Evolutionary conservation across 2,797 vertebrate genomes (phyloP), one percentile per base, ranked within the genome.

Genomic region (Hyperoplus lanceolatus): DNA sequence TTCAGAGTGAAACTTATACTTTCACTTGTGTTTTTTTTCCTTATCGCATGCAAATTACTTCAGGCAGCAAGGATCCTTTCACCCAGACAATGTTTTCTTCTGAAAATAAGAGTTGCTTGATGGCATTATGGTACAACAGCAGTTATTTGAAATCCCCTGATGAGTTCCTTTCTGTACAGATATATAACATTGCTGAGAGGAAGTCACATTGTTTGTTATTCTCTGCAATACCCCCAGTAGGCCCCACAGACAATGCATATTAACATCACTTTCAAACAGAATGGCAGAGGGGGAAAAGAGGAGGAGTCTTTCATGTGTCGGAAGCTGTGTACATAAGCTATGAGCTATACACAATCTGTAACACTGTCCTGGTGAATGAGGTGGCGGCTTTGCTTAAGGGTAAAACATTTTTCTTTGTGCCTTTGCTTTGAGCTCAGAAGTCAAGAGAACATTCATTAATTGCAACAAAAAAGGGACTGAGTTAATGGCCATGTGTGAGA

Each of bases 211-310:
- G 81, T 85, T 90, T 90, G 82, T 75, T 83, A 70, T 77, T 65
- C 74, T 46, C 50, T 38, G 63, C 72, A n/a, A 51, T 43, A 63
- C 15, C 59, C 8, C 50, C 49, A 67, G 65, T 6, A 79, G 73
- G 39, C 72, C 70, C 56, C 45, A 66, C 80, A 29, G 29, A 72
- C 70, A 67, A 78, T 84, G 81, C 81, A 88, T 81, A 85, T 87
- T 90, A 86, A 85, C 69, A 62, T 59, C 14, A 16, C 15, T 82
- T 84, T 86, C 78, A 90, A 85, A 86, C 60, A 66, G 85, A 88
- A 84, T 80, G 70, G 69, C 68, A 80, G 77, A 84, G 82, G 6
- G 9, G 77, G 69, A 59, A 77, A 77, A 80, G 59, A 77, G 50
- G 65, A 46, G 45, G 45, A 61, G 59, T 74, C 68, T 75, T 84